These are phyloP conservation scores for Phenacoccus solenopsis DNA, from an alignment of 1,140 invertebrate species.

Conservation along the genomic window DNA sequence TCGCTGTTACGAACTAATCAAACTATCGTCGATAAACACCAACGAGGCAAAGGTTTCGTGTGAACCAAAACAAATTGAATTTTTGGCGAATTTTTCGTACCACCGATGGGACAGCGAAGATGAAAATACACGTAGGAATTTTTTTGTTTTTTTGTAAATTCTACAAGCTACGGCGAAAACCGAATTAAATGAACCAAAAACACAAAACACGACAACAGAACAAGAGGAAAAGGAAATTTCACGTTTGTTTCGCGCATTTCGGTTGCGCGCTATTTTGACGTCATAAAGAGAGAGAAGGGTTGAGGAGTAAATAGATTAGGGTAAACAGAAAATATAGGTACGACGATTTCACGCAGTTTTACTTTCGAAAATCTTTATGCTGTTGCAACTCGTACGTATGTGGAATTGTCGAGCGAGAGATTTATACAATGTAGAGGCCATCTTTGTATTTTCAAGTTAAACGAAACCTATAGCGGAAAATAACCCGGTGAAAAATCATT, in stretches of 20 bases:
- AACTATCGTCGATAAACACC: background rate
- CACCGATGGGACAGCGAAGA: too few relatives aligned
- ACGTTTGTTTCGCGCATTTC: constrained; percentile 6
- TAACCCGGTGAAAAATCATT: too few relatives aligned
- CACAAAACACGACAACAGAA: background rate
- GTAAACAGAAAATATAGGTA: background rate
- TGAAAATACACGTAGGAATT: too few relatives aligned
- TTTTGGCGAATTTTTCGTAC: background rate
- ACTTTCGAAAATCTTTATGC: too few relatives aligned
- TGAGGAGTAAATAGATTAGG: background rate
- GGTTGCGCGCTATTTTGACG: constrained; percentile 7
- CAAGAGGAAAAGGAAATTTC: background rate
- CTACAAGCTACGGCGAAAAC: background rate
- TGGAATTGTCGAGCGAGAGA: too few relatives aligned
- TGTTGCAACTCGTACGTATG: too few relatives aligned
- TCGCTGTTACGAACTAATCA: background rate
- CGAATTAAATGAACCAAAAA: background rate
- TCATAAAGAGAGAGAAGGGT: background rate
- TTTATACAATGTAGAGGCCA: too few relatives aligned
- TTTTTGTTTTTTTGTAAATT: too few relatives aligned
- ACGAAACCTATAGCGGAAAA: too few relatives aligned
- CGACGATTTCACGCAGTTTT: background rate
- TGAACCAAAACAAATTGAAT: background rate
- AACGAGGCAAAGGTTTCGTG: background rate
- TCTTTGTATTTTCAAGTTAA: too few relatives aligned